A percentile compares a stretch with the other conserved stretches of the same genome.
phyloP scores from a whole-genome alignment of 2,113 vertebrate species.

The Sakesphorus luctuosus region DNA sequence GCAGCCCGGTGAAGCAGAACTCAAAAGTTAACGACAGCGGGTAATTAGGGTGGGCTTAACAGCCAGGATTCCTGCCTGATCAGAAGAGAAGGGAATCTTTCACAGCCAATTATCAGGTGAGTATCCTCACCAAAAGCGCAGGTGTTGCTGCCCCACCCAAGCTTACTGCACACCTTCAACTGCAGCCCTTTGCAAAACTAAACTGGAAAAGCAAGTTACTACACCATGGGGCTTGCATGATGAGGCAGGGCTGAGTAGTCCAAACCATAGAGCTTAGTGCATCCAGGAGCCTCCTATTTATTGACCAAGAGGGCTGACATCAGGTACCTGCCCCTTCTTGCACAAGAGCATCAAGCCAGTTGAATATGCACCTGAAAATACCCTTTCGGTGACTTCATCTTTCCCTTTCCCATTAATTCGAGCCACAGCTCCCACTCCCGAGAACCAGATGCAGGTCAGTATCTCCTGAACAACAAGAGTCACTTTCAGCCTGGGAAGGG shows the following conservation, averaged over 20 bases:
- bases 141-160: conserved; percentile 60
- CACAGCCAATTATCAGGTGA: conserved; percentile 7
- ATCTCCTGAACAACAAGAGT: not conserved
- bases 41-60: not conserved
- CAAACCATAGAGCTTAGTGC: not conserved
- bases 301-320: conserved; percentile 60
- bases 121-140: conserved; percentile 8
- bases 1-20: not conserved
- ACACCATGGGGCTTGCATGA: conserved; percentile 18
- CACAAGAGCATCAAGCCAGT: conserved; percentile 38
- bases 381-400: conserved; percentile 56
- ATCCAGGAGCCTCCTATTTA: conserved; percentile 50
- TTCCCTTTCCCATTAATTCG: not conserved
- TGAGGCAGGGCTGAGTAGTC: conserved; percentile 39
- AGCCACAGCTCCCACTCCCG: conserved; percentile 7
- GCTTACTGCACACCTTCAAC: conserved; percentile 24
- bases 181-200: conserved; percentile 8
- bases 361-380: conserved; percentile 32
- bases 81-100: not conserved
- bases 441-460: not conserved
- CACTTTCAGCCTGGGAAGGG: not conserved
- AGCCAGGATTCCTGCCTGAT: not conserved
- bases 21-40: rapidly evolving
- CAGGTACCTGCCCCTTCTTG: conserved; percentile 57
- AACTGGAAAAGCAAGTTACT: conserved; percentile 67